These are phyloP conservation scores for Synanthedon vespiformis DNA, from an alignment of 2,888 invertebrate species.

Conservation along the genomic window DNA sequence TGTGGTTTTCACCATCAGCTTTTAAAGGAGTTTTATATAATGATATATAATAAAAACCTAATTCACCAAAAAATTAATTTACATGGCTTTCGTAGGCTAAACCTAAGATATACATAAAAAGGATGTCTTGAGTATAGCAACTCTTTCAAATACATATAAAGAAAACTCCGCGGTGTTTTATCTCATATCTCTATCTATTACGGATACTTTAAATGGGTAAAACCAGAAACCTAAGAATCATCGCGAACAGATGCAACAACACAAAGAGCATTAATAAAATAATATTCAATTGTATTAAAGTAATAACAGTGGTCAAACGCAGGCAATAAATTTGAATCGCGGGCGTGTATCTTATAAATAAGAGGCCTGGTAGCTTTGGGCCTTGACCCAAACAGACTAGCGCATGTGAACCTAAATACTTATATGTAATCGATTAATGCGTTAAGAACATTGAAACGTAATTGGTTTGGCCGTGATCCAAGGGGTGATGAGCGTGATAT, in stretches of 20 bases:
- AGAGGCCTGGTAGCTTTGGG: constrained; percentile 1
- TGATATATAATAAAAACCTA: no score
- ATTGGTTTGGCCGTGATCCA: not conserved
- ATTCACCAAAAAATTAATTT: no score
- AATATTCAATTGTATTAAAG: constrained; percentile 45
- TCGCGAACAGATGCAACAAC: not conserved
- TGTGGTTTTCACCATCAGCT: no score
- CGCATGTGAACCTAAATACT: not conserved
- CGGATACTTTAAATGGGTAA: no score
- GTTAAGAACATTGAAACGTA: not conserved
- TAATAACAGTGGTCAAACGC: constrained; percentile 37
- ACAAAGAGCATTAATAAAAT: constrained; percentile 28
- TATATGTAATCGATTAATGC: not conserved
- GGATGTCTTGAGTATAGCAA: no score
- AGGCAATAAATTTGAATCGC: constrained; percentile 44
- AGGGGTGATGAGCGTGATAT: not conserved
- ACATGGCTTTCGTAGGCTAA: no score
- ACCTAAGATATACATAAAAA: no score
- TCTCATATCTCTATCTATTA: no score
- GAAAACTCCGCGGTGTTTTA: no score
- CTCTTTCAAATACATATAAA: no score
- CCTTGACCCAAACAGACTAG: constrained; percentile 21
- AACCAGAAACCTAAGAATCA: not conserved
- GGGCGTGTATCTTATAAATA: constrained; percentile 19
- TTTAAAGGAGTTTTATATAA: no score